Conservation (phyloP, 2,113 vertebrate genomes). For the Eptesicus fuscus region DNA sequence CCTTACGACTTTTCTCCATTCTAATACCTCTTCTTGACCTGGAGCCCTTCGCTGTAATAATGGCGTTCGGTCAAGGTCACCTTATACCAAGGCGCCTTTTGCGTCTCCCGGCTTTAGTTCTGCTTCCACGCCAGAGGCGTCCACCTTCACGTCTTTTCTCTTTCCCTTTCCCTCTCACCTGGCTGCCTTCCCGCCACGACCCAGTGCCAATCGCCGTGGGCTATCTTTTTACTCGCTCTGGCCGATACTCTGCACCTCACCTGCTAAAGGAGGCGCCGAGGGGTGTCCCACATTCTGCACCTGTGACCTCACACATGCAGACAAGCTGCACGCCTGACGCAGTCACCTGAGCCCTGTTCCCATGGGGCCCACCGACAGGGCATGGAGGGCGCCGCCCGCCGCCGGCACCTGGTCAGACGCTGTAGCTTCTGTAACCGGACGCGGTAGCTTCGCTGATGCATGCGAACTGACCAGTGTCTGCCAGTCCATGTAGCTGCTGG, state of each 20-base stretch:
- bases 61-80: neutral
- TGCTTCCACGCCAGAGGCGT: neutral
- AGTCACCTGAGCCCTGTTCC: neutral
- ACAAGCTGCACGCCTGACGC: neutral
- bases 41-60: neutral
- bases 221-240: neutral
- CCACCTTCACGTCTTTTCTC: neutral
- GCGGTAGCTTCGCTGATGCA: neutral
- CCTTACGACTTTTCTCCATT: neutral
- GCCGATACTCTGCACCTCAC: neutral
- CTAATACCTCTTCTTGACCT: neutral
- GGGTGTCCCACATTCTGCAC: neutral
- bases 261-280: neutral
- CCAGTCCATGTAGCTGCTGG: neutral
- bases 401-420: neutral
- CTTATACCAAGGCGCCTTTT: conserved; percentile 37
- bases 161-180: neutral
- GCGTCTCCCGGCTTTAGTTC: conserved; percentile 48
- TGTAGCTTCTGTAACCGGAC: neutral
- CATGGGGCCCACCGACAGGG: neutral
- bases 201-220: neutral
- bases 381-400: neutral
- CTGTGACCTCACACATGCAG: neutral
- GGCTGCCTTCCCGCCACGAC: neutral
- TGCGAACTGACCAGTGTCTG: neutral